Evolutionary conservation across 2,888 invertebrate genomes (phyloP).

Genomic region (Scaptomyza reducta): DNA sequence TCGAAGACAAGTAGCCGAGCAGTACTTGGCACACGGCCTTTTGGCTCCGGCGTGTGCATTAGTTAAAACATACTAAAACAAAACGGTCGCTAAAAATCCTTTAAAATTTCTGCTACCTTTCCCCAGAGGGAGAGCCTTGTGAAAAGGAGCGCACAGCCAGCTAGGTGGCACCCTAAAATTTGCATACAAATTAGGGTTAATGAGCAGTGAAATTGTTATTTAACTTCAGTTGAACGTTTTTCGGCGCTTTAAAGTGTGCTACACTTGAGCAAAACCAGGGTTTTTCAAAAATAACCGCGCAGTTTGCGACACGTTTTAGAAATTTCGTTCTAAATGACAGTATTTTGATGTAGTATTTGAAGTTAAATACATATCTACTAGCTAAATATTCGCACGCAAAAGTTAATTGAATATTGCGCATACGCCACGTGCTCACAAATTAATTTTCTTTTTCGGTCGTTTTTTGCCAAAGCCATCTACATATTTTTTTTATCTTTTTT

Average conservation of each 20-base stretch:
- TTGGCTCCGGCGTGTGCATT: slow-evolving; percentile 45
- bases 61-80: slow-evolving; percentile 67
- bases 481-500: slow-evolving; percentile 14
- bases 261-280: slow-evolving; percentile 43
- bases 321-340: slow-evolving; percentile 38
- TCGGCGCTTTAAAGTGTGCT: slow-evolving; percentile 69
- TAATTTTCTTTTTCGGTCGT: slow-evolving; percentile 48
- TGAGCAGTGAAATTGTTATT: slow-evolving; percentile 82
- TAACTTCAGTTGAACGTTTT: slow-evolving; percentile 75
- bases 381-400: slow-evolving; percentile 33
- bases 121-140: slow-evolving; percentile 16
- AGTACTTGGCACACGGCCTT: not conserved
- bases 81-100: slow-evolving; percentile 55
- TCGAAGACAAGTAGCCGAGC: slow-evolving; percentile 2
- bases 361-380: slow-evolving; percentile 5
- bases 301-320: slow-evolving; percentile 74
- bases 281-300: slow-evolving; percentile 45
- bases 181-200: slow-evolving; percentile 81
- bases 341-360: slow-evolving; percentile 12
- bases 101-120: slow-evolving; percentile 51
- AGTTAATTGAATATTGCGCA: slow-evolving; percentile 66
- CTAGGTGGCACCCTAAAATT: slow-evolving; percentile 68
- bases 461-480: slow-evolving; percentile 1
- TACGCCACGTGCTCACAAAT: slow-evolving; percentile 67
- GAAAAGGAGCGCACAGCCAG: slow-evolving; percentile 32